Evolutionary conservation across 92 coral and sea anemone species (phyloP).

Genomic region (Actinernus sp.): DNA sequence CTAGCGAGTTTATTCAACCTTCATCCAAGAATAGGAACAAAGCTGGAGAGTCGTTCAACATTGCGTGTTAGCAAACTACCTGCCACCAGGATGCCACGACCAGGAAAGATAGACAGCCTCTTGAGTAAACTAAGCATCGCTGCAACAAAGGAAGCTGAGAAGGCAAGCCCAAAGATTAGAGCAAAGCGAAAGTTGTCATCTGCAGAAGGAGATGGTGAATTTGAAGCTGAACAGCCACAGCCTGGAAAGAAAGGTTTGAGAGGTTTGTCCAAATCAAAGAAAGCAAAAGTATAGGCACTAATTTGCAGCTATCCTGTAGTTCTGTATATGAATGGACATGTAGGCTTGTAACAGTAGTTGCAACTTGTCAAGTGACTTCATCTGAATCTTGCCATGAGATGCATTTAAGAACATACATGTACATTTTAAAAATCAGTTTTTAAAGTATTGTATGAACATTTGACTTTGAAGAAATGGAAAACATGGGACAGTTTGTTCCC

Average conservation of each 20-base stretch:
- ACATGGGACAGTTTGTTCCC: too few species aligned
- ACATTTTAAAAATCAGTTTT: too few species aligned
- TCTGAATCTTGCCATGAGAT: too few species aligned
- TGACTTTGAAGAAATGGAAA: too few species aligned
- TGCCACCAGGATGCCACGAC: constrained; percentile 76
- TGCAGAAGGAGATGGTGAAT: constrained; percentile 14
- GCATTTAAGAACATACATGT: too few species aligned
- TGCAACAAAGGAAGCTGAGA: constrained; percentile 62
- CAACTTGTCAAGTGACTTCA: too few species aligned
- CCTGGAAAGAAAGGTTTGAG: constrained; percentile 13
- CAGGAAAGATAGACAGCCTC: constrained; percentile 84
- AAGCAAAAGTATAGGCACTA: neutral
- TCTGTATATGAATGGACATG: too few species aligned
- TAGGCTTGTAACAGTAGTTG: too few species aligned
- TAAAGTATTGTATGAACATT: too few species aligned
- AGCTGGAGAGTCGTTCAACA: constrained; percentile 76
- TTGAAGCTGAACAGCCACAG: neutral
- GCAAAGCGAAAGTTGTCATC: constrained; percentile 53
- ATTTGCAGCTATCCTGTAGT: too few species aligned
- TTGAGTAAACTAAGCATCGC: constrained; percentile 82
- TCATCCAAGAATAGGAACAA: constrained; percentile 81
- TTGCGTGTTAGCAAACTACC: constrained; percentile 75
- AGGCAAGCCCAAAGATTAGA: constrained; percentile 60
- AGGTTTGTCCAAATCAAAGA: constrained; percentile 27
- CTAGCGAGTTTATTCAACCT: constrained; percentile 82